These are phyloP conservation scores for Heliconius cydno DNA, from an alignment of 2,888 invertebrate genomes.

Conservation along the genomic window DNA sequence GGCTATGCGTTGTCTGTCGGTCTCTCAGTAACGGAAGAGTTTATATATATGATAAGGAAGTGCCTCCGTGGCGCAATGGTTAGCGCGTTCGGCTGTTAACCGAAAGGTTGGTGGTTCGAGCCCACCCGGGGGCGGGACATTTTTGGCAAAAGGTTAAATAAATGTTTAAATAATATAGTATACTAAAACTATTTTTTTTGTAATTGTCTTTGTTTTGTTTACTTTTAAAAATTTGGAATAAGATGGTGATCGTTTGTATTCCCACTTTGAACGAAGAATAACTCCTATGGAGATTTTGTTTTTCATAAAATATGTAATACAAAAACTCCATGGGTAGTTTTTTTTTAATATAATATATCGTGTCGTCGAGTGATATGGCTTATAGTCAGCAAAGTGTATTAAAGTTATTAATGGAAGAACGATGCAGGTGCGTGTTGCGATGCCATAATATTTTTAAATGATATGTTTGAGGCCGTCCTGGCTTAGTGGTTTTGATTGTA, in stretches of 20 bases:
- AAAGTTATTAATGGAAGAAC: conserved; percentile 5
- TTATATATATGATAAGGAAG: not conserved
- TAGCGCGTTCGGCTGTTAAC: conserved; percentile 99
- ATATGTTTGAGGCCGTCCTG: not conserved
- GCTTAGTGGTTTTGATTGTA: no score
- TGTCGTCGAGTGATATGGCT: not conserved
- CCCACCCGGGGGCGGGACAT: conserved; percentile 94
- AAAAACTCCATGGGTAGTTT: no score
- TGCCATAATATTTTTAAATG: not conserved
- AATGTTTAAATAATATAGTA: no score
- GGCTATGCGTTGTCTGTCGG: no score
- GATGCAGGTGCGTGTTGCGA: not conserved
- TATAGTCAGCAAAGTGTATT: conserved; percentile 5
- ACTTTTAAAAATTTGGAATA: not conserved
- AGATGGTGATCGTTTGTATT: no score
- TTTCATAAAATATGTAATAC: not conserved
- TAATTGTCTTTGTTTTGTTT: not conserved
- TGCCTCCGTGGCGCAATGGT: conserved; percentile 29
- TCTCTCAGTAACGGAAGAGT: no score
- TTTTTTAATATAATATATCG: not conserved
- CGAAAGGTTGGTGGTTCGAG: conserved; percentile 99
- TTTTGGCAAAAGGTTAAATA: not conserved
- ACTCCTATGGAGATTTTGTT: no score
- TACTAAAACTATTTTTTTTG: not conserved
- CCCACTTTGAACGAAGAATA: no score